Evolutionary conservation across 2,113 vertebrate genomes (phyloP).

Genomic region (Artemisiospiza belli): DNA sequence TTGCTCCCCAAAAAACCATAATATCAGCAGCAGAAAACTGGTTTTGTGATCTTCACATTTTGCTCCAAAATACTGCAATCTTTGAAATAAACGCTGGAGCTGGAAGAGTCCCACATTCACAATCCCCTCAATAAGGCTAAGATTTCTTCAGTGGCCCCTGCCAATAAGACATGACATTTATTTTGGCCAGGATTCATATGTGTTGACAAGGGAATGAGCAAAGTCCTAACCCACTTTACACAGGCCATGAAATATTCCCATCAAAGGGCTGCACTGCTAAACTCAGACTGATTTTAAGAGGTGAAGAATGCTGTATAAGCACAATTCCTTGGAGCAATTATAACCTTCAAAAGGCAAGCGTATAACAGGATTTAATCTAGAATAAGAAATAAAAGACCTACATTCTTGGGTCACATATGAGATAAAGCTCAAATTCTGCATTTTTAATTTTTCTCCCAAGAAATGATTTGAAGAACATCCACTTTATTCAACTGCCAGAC

Average conservation of each 20-base stretch:
- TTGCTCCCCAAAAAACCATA: neutral
- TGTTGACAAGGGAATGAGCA: conserved; percentile 4
- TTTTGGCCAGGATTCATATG: neutral
- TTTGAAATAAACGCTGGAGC: neutral
- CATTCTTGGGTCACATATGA: neutral
- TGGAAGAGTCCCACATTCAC: neutral
- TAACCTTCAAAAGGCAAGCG: conserved; percentile 23
- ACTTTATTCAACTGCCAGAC: conserved; percentile 46
- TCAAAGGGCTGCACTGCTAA: neutral
- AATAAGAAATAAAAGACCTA: conserved; percentile 11
- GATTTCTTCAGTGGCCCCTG: neutral
- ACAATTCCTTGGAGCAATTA: neutral
- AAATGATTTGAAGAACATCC: conserved; percentile 25
- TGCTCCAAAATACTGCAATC: neutral
- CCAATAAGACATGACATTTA: neutral
- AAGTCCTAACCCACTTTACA: neutral
- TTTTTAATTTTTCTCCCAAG: neutral
- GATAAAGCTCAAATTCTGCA: neutral
- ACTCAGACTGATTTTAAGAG: neutral
- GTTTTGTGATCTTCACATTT: neutral
- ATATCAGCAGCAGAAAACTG: neutral
- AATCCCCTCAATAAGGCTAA: neutral
- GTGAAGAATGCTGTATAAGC: conserved; percentile 13
- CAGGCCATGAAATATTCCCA: neutral
- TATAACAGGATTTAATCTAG: conserved; percentile 21